Conservation (phyloP, 2,113 vertebrate species). For the Xiphorhynchus elegans region DNA sequence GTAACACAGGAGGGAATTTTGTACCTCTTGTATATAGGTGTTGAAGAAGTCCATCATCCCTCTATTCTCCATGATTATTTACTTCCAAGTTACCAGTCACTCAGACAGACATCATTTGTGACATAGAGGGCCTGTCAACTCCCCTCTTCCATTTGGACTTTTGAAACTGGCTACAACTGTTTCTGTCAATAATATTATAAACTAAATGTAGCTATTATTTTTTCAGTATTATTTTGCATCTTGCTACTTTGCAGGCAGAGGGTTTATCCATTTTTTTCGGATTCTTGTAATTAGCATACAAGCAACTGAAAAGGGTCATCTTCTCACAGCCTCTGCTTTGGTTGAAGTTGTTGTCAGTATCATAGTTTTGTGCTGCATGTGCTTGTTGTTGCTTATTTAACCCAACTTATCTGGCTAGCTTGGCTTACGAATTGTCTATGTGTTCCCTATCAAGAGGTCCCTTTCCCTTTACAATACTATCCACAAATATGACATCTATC, state of each 20-base stretch:
- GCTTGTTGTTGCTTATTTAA: neutral
- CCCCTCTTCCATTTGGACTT: neutral
- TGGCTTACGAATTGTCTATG: neutral
- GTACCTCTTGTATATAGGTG: neutral
- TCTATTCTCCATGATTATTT: neutral
- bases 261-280: neutral
- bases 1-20: neutral
- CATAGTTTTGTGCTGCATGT: neutral
- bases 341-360: neutral
- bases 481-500: neutral
- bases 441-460: neutral
- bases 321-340: neutral
- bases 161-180: neutral
- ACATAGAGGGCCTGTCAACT: neutral
- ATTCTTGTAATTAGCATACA: neutral
- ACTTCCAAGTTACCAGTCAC: neutral
- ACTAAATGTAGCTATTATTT: neutral
- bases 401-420: neutral
- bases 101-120: neutral
- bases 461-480: neutral
- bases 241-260: neutral
- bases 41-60: neutral
- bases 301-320: neutral
- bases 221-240: neutral
- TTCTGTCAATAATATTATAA: neutral